phyloP scores from a whole-genome alignment of 2,113 vertebrate species.

The Lepisosteus oculatus region DNA sequence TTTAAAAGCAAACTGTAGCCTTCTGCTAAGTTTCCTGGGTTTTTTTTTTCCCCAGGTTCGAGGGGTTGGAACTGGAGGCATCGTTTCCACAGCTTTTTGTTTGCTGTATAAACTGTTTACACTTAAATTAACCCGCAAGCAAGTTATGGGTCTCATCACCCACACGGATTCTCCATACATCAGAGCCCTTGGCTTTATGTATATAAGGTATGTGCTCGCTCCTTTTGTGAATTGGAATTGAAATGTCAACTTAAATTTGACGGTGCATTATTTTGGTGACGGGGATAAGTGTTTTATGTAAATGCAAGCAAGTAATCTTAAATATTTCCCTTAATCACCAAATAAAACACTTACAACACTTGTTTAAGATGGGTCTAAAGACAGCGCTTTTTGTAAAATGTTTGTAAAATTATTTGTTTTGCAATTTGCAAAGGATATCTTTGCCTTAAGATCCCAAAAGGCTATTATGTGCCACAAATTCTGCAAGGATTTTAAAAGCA shows the following conservation, averaged over 20 bases:
- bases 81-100: slow-evolving; percentile 97
- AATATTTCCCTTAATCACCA: no score
- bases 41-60: slow-evolving; percentile 73
- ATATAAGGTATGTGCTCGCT: slow-evolving; percentile 80
- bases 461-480: no score
- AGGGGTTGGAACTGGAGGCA: slow-evolving; percentile 96
- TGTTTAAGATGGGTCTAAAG: background rate
- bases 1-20: no score
- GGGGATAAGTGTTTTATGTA: no score
- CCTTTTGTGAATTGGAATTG: no score
- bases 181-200: slow-evolving; percentile 98
- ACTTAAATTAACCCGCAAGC: slow-evolving; percentile 94
- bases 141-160: slow-evolving; percentile 98
- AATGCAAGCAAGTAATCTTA: no score
- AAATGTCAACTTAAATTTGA: no score
- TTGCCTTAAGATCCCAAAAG: no score
- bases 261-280: no score
- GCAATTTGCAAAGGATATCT: background rate
- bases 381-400: background rate
- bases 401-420: background rate
- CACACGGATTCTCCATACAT: slow-evolving; percentile 97
- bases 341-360: no score
- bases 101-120: slow-evolving; percentile 98
- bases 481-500: no score
- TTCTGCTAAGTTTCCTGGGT: background rate